Evolutionary conservation across 92 coral and sea anemone genomes (phyloP), one percentile per base, ranked within the genome.

Genomic region (Phenganax stokvisi): DNA sequence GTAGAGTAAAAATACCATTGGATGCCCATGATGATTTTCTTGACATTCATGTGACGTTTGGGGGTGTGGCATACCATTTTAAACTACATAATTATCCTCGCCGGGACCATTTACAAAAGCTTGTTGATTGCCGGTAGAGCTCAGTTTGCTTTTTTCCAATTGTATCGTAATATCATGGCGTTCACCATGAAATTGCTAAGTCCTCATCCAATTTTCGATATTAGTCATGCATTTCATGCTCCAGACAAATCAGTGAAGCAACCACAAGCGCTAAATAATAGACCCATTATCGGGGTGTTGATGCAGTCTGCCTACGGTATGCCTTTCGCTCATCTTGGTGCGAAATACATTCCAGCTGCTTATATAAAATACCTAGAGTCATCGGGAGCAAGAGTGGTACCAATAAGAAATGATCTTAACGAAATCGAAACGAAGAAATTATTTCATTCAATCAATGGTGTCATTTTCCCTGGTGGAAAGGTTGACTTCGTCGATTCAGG

Each of bases 301-400:
- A 92, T 96, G 51, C 93, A 93, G 68, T 75, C 86, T 20, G 80
- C 88, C 16, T 72, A 54, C n/a, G 72, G 64, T 13, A 84, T 79
- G 71, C 25, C 87, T 28, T 79, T 72, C 44, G 84, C 89, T 71
- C 82, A 56, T 2, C 84, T 84, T 77, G 96, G 96, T 9, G 86
- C 80, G 77, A 81, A 89, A 11, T 91, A 84, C 81, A 93, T 91
- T 71, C 93, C 84, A 64, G 97, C 97, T 29, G 91, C 97, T 6
- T 93, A 93, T 72, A 79, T 37, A 37, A 37, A 37, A 37, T 37
- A 37, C 47, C 47, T 37, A 5, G 47, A 37, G 47, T 37, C 47
- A 64, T 92, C 97, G 6, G 97, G 97, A 54, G 97, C 93, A 1
- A 82, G 97, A 85, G 97, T 93, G 12, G 97, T 85, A 65, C 83